Percentiles rank a stretch among this genome's conserved stretches.
These are phyloP conservation scores for Podarcis muralis DNA, from an alignment of 2,113 vertebrate species.

Conservation along the genomic window DNA sequence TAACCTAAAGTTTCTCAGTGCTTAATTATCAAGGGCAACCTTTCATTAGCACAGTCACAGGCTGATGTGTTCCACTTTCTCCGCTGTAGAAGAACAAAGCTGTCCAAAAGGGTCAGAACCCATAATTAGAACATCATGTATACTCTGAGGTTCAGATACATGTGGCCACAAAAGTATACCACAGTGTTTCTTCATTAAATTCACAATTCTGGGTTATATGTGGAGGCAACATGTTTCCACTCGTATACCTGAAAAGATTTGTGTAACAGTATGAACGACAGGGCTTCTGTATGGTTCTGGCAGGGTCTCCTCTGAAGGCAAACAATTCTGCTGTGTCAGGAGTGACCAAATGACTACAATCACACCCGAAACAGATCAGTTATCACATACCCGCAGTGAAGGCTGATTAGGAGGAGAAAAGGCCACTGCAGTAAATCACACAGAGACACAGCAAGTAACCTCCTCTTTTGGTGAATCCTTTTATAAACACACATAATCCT, in stretches of 20 bases:
- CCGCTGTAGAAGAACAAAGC: not conserved
- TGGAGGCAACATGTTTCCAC: no score
- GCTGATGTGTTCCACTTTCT: not conserved
- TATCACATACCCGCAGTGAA: not conserved
- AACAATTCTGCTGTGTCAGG: not conserved
- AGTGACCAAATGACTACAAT: not conserved
- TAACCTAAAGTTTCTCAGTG: not conserved
- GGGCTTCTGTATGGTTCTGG: not conserved
- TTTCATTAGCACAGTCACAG: not conserved
- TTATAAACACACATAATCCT: not conserved
- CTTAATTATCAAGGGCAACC: not conserved
- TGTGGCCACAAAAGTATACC: not conserved
- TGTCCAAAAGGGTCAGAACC: not conserved
- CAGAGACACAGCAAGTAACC: not conserved
- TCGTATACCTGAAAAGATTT: not conserved
- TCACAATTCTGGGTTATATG: not conserved
- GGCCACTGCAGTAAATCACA: not conserved
- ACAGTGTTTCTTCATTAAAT: not conserved
- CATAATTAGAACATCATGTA: not conserved
- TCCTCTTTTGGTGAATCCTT: not conserved
- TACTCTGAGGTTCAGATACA: not conserved
- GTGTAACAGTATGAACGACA: not conserved
- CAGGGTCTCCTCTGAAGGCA: not conserved
- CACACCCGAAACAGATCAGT: not conserved
- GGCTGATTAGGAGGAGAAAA: not conserved